Evolutionary conservation across 2,888 invertebrate species (phyloP).

Genomic region (Eristalis pertinax): DNA sequence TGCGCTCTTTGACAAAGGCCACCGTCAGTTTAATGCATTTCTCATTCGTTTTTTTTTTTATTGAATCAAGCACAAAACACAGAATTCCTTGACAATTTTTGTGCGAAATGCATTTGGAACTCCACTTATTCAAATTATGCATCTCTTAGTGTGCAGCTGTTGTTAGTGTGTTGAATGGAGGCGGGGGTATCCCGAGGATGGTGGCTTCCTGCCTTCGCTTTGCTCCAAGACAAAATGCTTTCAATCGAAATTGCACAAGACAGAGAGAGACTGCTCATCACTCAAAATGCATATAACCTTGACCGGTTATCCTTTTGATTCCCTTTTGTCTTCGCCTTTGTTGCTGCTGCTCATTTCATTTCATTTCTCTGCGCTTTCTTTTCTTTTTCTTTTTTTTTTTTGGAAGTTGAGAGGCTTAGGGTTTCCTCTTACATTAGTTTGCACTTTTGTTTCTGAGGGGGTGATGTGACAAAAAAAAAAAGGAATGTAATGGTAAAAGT

Average conservation of each 20-base stretch:
- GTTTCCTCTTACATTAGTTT: constrained; percentile 66
- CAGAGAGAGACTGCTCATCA: constrained; percentile 57
- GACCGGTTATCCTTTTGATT: constrained; percentile 65
- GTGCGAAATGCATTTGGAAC: not conserved
- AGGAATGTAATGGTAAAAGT: not conserved
- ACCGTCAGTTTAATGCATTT: not conserved
- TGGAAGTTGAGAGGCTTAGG: constrained; percentile 53
- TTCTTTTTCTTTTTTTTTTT: not conserved
- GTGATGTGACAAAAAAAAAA: not conserved
- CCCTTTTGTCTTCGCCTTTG: constrained; percentile 18
- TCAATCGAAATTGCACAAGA: constrained; percentile 60
- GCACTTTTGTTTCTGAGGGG: constrained; percentile 59
- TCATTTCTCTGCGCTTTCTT: too few species aligned
- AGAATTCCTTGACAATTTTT: not conserved
- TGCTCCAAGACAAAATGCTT: constrained; percentile 42
- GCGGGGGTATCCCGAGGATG: not conserved
- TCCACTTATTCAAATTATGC: not conserved
- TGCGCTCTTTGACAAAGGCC: not conserved
- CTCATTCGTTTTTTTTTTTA: not conserved
- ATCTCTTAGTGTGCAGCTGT: not conserved
- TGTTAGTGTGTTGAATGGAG: not conserved
- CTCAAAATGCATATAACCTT: constrained; percentile 60
- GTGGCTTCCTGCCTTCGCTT: not conserved
- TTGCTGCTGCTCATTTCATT: not conserved
- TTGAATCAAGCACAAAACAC: not conserved